phyloP scores from a whole-genome alignment of 2,888 invertebrate species.

The Eilema depressum region DNA sequence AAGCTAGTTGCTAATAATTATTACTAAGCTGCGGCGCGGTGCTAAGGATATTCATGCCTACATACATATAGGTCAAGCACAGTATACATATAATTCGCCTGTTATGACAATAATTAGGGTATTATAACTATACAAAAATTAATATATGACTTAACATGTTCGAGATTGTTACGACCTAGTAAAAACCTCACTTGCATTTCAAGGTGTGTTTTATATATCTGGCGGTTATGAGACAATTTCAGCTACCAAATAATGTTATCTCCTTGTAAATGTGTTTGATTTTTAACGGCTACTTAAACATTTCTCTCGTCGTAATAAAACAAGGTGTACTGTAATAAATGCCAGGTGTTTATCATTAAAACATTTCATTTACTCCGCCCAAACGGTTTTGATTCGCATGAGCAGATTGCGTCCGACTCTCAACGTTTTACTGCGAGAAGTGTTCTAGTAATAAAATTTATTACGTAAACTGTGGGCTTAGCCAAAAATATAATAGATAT shows the following conservation, averaged over 20 bases:
- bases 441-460: slow-evolving; percentile 43
- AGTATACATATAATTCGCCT: too few relatives aligned
- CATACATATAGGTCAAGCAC: too few relatives aligned
- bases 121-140: too few relatives aligned
- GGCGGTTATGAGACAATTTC: not conserved
- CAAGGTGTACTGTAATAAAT: slow-evolving; percentile 23
- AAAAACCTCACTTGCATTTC: too few relatives aligned
- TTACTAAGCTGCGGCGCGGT: too few relatives aligned
- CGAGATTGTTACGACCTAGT: too few relatives aligned
- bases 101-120: too few relatives aligned
- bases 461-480: slow-evolving; percentile 41
- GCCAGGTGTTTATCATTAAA: slow-evolving; percentile 54
- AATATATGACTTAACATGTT: not conserved
- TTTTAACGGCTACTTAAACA: slow-evolving; percentile 8
- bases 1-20: too few relatives aligned
- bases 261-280: not conserved
- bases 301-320: slow-evolving; percentile 17
- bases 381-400: slow-evolving; percentile 49
- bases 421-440: slow-evolving; percentile 52
- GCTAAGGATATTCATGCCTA: too few relatives aligned
- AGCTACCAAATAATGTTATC: not conserved
- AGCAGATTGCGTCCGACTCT: slow-evolving; percentile 40
- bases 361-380: slow-evolving; percentile 49
- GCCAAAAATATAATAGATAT: not conserved
- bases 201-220: not conserved